Evolutionary conservation across 2,797 vertebrate species (phyloP), one percentile per base, ranked within the genome.

Genomic region (Sternarchorhynchus goeldii): DNA sequence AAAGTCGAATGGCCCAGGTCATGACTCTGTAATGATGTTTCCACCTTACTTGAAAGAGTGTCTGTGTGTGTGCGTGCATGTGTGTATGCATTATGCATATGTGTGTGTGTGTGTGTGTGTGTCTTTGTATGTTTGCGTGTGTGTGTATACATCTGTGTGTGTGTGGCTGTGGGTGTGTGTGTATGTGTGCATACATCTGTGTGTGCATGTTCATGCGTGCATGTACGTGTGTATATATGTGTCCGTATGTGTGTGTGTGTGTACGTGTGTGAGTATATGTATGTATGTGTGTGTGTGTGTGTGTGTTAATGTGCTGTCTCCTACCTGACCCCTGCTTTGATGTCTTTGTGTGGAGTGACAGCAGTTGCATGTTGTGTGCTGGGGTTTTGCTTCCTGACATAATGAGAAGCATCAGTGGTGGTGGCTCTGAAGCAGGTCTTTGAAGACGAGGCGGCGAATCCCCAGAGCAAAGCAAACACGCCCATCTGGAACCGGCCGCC

Each of bases 291-390:
- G 57, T 60, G 72, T n/a, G 25, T 25, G 1, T 25, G 25, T 81
- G 56, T 78, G 39, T 78, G 75, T 78, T 82, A 78, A 81, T 69
- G 75, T 17, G 71, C 58, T 82, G 39, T 67, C 77, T 65, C 75
- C 53, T 74, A 82, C 59, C 76, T 76, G 76, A 76, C 65, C 18
- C 29, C 25, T 20, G 25, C 32, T 82, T 77, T 83, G 60, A 83
- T 59, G 64, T 72, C 7, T 71, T 64, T 72, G 56, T 77, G 74
- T 77, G 70, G 29, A 69, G 56, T 79, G 67, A 63, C 56, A 63
- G 68, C 32, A 18, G 69, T 67, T 81, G 63, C 76, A 41, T 39
- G 20, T 65, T 29, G 8, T 5, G 50, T 79, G 57, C 36, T 56
- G 57, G 64, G 39, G 29, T 64, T 79, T 79, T 31, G 66, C 25